phyloP scores from a whole-genome alignment of 2,113 vertebrate species.

The Gadus macrocephalus region DNA sequence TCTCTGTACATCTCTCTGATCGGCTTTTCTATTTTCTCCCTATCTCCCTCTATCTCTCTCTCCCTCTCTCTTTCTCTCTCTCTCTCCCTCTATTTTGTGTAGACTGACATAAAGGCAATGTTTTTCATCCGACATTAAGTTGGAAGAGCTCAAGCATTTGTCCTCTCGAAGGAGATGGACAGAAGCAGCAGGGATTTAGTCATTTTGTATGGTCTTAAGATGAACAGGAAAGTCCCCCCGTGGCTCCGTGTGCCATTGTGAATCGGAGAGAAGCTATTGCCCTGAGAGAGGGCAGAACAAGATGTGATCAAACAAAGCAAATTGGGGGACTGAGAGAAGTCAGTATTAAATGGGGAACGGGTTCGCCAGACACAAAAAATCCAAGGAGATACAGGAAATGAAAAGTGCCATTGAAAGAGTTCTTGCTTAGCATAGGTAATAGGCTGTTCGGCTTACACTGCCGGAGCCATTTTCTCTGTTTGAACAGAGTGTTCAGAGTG shows the following conservation, averaged over 20 bases:
- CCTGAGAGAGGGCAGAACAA: constrained; percentile 28
- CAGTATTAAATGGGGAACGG: constrained; percentile 31
- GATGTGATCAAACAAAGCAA: neutral
- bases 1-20: too few species aligned
- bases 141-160: too few species aligned
- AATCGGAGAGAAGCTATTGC: constrained; percentile 52
- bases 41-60: too few species aligned
- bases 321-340: neutral
- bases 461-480: too few species aligned
- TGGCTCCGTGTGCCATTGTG: constrained; percentile 56
- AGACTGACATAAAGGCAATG: too few species aligned
- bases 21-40: too few species aligned
- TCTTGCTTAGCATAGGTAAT: too few species aligned
- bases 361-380: constrained; percentile 48
- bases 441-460: too few species aligned
- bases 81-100: too few species aligned
- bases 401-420: constrained; percentile 24
- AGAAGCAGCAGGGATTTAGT: constrained; percentile 57
- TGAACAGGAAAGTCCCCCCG: constrained; percentile 63
- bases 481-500: too few species aligned
- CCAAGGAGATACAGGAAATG: constrained; percentile 26
- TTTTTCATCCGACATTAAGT: too few species aligned
- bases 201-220: constrained; percentile 28
- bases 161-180: constrained; percentile 43
- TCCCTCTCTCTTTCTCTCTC: too few species aligned